Base-by-base conservation (phyloP, 2,797 vertebrate genomes). In the Characodon lateralis region DNA sequence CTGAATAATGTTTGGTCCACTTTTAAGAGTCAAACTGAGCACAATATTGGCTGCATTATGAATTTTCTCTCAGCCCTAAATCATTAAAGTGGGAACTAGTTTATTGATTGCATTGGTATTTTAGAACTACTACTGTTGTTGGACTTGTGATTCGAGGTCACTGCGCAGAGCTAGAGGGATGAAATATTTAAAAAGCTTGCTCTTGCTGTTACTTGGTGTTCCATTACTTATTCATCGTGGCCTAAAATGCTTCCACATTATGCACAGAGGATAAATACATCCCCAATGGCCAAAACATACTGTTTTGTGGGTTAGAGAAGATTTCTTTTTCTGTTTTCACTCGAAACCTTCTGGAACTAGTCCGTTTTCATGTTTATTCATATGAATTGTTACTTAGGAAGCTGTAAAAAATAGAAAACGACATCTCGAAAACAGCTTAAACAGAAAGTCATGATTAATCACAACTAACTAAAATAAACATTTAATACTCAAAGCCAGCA, bases 141-240 rank as follows among this genome's bases (percentile, higher is more conserved):
- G 50, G 70, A 73, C 82, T 79, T 84, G 73, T 85, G 71, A 73
- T 91, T 92, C 88, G 80, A 84, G 85, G 91, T 89, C 83, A 87
- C 76, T 83, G 82, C 77, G 41, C 76, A n/a, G 75, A 50, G 68
- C 82, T 89, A 79, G 24, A 79, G 77, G 83, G 89, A 93, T 94
- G 73, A 92, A 93, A 94, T 92, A 93, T 93, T 93, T 80, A 93
- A 72, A 78, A 82, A 43, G 73, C 84, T 86, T 80, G 80, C 84
- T 91, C 79, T 81, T 83, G 78, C 87, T 90, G 65, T 88, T 86
- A 78, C 81, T 88, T 76, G 73, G 76, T 79, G 78, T 86, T 63
- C 31, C 79, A 93, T 94, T 88, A 93, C 82, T 92, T 92, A 93
- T 94, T 94, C 77, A 93, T 91, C 79, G 31, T 83, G 86, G 81